Percentiles rank a stretch among this genome's conserved stretches.
Evolutionary conservation across 2,888 invertebrate genomes (phyloP).

Genomic region (Amphipoea oculea): DNA sequence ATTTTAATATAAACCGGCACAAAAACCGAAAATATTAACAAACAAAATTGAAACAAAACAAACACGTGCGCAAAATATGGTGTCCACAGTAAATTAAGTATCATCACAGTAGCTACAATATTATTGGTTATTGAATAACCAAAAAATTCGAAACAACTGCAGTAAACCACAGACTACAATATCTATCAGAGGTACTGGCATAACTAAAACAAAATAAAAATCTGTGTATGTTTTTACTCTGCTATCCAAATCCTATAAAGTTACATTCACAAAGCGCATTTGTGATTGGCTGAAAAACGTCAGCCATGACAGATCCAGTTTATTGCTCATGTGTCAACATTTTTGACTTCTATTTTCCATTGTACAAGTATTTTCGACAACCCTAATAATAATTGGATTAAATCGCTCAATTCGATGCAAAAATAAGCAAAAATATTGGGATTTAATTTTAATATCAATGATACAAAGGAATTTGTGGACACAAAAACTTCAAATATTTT

Average conservation of each 20-base stretch:
- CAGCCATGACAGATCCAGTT: not conserved
- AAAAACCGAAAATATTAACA: not conserved
- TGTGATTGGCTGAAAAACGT: constrained; percentile 6
- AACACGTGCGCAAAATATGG: not conserved
- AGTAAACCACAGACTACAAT: not conserved
- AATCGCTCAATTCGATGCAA: not conserved
- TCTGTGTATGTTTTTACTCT: not conserved
- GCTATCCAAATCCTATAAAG: not conserved
- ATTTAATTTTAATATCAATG: no score
- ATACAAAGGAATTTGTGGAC: not conserved
- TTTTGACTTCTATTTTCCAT: not conserved
- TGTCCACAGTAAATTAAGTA: not conserved
- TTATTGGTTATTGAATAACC: not conserved
- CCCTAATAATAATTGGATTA: not conserved
- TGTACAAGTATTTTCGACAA: not conserved
- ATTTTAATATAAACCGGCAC: not conserved
- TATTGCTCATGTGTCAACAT: not conserved
- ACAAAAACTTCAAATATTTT: not conserved
- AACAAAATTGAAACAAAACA: not conserved
- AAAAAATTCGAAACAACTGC: not conserved
- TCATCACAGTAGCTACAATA: not conserved
- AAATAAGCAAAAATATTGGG: not conserved
- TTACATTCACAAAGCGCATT: not conserved
- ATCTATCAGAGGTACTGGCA: not conserved
- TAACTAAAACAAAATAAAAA: not conserved